Percentiles rank a stretch among this genome's conserved stretches.
phyloP scores from a whole-genome alignment of 2,888 invertebrate species.

The Lingula anatina region DNA sequence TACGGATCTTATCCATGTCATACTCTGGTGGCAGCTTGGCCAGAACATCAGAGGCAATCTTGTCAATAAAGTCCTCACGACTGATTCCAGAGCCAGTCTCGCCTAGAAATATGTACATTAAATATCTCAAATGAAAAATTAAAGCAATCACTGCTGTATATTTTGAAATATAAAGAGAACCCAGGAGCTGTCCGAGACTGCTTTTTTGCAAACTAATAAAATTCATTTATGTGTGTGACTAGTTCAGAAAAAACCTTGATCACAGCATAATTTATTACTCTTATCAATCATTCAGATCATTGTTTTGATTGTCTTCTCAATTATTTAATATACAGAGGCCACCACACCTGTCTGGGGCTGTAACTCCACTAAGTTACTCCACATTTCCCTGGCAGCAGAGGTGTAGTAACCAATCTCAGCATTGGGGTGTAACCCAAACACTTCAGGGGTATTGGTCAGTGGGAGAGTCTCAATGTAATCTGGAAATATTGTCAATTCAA shows the following conservation, averaged over 20 bases:
- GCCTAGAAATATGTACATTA: constrained; percentile 54
- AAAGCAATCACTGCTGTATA: too few relatives aligned
- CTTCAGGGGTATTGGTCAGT: constrained; percentile 79
- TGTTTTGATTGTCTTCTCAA: background rate
- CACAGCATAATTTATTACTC: too few relatives aligned
- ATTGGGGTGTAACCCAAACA: constrained; percentile 90
- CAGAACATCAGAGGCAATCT: constrained; percentile 72
- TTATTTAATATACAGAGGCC: background rate
- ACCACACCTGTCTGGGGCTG: constrained; percentile 81
- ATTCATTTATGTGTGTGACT: too few relatives aligned
- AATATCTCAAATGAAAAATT: too few relatives aligned
- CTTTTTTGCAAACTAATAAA: too few relatives aligned
- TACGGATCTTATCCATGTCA: constrained; percentile 75
- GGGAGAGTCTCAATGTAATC: constrained; percentile 77
- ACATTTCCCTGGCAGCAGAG: constrained; percentile 78
- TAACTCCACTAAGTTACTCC: constrained; percentile 77
- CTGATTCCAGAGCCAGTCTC: constrained; percentile 68
- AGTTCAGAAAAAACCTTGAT: background rate
- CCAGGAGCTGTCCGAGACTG: too few relatives aligned
- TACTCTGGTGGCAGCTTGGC: constrained; percentile 69
- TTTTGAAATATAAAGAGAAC: too few relatives aligned
- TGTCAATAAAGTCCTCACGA: constrained; percentile 80
- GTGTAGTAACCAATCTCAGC: constrained; percentile 93
- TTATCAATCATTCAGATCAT: too few relatives aligned
- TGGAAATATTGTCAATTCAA: too few relatives aligned